These are phyloP conservation scores for Heterochromis multidens DNA, from an alignment of 2,113 vertebrate genomes.

Conservation along the genomic window DNA sequence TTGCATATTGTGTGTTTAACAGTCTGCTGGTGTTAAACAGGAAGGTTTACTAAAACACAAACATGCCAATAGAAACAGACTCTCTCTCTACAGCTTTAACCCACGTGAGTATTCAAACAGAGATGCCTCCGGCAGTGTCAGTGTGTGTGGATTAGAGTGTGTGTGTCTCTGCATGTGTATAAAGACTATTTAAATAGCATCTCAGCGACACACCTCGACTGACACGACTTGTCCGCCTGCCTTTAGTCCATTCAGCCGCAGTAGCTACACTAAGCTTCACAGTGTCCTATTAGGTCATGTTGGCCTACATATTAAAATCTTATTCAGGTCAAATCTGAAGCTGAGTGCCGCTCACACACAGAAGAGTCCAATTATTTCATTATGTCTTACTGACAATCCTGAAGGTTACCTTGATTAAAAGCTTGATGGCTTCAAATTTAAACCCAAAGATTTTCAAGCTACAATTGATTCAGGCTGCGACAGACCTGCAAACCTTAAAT, in stretches of 20 bases:
- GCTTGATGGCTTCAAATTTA: background rate
- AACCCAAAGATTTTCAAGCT: background rate
- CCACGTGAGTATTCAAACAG: background rate
- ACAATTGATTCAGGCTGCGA: background rate
- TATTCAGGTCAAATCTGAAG: background rate
- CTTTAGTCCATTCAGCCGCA: background rate
- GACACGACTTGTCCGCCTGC: background rate
- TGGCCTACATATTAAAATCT: background rate
- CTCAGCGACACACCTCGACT: constrained; percentile 1
- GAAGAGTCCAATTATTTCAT: background rate
- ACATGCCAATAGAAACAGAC: background rate
- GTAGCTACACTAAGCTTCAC: background rate
- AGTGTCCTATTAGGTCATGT: background rate
- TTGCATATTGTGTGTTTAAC: background rate
- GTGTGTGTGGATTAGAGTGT: background rate
- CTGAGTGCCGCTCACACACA: background rate
- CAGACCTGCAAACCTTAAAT: too few relatives aligned
- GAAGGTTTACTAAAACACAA: background rate
- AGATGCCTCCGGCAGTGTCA: background rate
- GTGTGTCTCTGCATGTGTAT: background rate
- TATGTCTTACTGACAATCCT: background rate
- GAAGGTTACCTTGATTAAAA: background rate
- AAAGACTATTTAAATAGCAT: background rate
- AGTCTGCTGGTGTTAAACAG: background rate
- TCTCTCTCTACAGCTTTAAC: background rate